phyloP scores from a whole-genome alignment of 2,797 vertebrate genomes.

The Spinus olivaceus region DNA sequence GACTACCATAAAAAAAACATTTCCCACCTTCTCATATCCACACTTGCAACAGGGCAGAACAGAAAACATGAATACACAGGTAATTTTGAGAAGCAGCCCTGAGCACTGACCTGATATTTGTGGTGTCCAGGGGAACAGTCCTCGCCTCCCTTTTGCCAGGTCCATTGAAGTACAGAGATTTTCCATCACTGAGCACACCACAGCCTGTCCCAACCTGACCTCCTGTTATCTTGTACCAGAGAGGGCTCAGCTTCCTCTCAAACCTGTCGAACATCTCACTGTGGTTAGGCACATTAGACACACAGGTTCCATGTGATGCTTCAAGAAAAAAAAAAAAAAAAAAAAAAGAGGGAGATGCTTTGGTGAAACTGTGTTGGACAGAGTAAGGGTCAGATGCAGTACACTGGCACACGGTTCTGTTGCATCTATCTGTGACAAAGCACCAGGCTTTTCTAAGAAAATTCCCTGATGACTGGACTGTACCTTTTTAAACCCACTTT shows the following conservation, averaged over 20 bases:
- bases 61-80: not conserved
- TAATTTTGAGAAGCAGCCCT: not conserved
- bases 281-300: conserved; percentile 85
- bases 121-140: conserved; percentile 92
- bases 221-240: conserved; percentile 93
- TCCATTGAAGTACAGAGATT: conserved; percentile 92
- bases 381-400: not conserved
- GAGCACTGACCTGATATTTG: conserved; percentile 85
- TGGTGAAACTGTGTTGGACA: conserved; percentile 12
- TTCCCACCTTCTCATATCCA: not conserved
- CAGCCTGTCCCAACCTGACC: conserved; percentile 91
- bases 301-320: conserved; percentile 95
- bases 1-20: not conserved
- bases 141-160: conserved; percentile 89
- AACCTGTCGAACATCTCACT: conserved; percentile 95
- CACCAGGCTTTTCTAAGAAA: not conserved
- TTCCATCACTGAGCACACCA: conserved; percentile 89
- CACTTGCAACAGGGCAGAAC: not conserved
- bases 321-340: not conserved
- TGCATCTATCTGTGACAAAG: not conserved
- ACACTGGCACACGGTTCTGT: not conserved
- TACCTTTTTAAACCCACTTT: not conserved
- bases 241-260: conserved; percentile 93
- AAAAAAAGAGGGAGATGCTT: not conserved
- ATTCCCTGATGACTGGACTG: not conserved